A percentile compares a stretch with the other conserved stretches of the same genome.
Evolutionary conservation across 2,113 vertebrate species (phyloP).

Genomic region (Apteryx mantelli): DNA sequence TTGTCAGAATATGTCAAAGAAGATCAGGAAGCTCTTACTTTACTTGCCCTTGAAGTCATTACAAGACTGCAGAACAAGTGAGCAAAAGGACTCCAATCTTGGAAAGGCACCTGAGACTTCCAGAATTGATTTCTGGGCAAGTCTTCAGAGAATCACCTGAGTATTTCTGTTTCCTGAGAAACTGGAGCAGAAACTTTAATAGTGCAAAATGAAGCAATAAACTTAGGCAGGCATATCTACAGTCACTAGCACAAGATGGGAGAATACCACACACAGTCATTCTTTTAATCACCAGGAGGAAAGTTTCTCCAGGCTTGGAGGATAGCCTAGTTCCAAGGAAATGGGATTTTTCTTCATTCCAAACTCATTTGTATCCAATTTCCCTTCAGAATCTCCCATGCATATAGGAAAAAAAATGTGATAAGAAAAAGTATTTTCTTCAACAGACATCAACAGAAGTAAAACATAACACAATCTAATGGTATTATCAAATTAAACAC

Average conservation of each 20-base stretch:
- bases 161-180: not conserved
- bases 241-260: not conserved
- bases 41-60: not conserved
- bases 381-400: not conserved
- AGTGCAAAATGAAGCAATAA: not conserved
- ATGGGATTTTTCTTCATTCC: not conserved
- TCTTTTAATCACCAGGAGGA: not conserved
- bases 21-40: not conserved
- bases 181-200: not conserved
- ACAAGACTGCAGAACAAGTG: not conserved
- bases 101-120: not conserved
- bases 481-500: constrained; percentile 22
- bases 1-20: not conserved
- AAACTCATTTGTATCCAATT: not conserved
- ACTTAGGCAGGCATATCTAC: not conserved
- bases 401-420: not conserved
- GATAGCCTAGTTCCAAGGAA: not conserved
- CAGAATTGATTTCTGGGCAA: not conserved
- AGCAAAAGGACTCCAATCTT: not conserved
- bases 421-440: not conserved
- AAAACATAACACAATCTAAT: not conserved
- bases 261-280: not conserved
- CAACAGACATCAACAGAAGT: not conserved
- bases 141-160: not conserved
- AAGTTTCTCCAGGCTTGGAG: not conserved